Percentiles rank a stretch among this genome's conserved stretches.
These are phyloP conservation scores for Aurelia aurita DNA, from an alignment of 30 jellyfish, hydroid and myxozoan genomes.

Conservation along the genomic window DNA sequence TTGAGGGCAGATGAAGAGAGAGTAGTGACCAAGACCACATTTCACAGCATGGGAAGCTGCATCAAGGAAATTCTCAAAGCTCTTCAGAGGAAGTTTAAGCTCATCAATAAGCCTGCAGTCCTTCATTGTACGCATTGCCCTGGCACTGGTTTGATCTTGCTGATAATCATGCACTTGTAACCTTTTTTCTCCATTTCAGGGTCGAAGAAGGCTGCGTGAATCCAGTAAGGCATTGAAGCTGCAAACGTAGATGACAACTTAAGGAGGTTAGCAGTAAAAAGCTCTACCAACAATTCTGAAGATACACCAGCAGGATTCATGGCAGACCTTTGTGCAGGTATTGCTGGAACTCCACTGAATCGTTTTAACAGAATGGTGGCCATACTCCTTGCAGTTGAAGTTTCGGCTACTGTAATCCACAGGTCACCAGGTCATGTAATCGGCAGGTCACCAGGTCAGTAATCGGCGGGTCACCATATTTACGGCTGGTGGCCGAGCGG, in stretches of 20 bases:
- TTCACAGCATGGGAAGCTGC: neutral
- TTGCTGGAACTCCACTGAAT: conserved; percentile 19
- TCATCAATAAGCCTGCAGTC: too few relatives aligned
- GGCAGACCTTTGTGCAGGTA: neutral
- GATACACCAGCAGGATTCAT: conserved; percentile 21
- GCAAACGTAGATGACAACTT: neutral
- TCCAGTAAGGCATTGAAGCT: neutral
- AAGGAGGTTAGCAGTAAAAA: neutral
- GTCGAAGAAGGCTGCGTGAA: neutral
- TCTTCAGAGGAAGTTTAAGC: conserved; percentile 17
- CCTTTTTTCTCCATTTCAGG: conserved; percentile 22
- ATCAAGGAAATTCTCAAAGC: neutral
- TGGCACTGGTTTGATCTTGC: too few relatives aligned
- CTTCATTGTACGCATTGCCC: too few relatives aligned
- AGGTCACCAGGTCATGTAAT: too few relatives aligned
- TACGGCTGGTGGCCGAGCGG: too few relatives aligned
- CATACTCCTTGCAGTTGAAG: conserved; percentile 19
- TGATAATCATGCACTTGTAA: too few relatives aligned
- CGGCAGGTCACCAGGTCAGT: too few relatives aligned
- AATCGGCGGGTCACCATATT: too few relatives aligned
- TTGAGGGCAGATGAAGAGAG: too few relatives aligned
- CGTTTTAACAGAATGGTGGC: conserved; percentile 31
- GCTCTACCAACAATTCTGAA: neutral
- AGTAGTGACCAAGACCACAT: too few relatives aligned
- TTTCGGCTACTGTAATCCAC: too few relatives aligned